Evolutionary conservation across 2,888 invertebrate genomes (phyloP).

Genomic region (Cecidostiba fungosa): DNA sequence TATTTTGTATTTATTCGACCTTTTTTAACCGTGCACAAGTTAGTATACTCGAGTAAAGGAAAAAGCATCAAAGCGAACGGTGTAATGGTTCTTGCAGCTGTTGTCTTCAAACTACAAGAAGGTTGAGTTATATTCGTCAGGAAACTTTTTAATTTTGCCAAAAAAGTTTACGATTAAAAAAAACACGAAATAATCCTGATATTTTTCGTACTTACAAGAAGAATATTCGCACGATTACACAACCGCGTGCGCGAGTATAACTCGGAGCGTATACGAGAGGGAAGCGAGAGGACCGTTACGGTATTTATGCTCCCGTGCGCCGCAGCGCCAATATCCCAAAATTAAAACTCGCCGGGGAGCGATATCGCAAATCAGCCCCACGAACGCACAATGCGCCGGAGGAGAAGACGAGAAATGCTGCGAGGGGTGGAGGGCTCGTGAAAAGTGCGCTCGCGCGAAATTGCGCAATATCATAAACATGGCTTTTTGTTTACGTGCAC

Average conservation of each 20-base stretch:
- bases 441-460: constrained; percentile 41
- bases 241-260: not conserved
- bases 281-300: constrained; percentile 15
- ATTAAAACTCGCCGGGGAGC: constrained; percentile 70
- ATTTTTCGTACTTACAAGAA: not conserved
- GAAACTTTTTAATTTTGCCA: not conserved
- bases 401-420: constrained; percentile 1
- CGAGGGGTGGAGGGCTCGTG: not conserved
- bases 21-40: too few relatives aligned
- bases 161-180: not conserved
- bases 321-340: constrained; percentile 71
- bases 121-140: too few relatives aligned
- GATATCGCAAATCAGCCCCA: constrained; percentile 71
- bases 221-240: not conserved
- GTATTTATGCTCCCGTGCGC: constrained; percentile 28
- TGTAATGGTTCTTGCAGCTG: too few relatives aligned
- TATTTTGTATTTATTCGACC: too few relatives aligned
- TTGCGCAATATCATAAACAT: constrained; percentile 50
- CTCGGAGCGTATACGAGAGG: not conserved
- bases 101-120: too few relatives aligned
- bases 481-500: constrained; percentile 35
- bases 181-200: not conserved
- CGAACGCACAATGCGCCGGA: constrained; percentile 56
- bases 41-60: too few relatives aligned
- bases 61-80: too few relatives aligned